These are phyloP conservation scores for Syngnathus scovelli DNA, from an alignment of 2,113 vertebrate genomes.

Conservation along the genomic window DNA sequence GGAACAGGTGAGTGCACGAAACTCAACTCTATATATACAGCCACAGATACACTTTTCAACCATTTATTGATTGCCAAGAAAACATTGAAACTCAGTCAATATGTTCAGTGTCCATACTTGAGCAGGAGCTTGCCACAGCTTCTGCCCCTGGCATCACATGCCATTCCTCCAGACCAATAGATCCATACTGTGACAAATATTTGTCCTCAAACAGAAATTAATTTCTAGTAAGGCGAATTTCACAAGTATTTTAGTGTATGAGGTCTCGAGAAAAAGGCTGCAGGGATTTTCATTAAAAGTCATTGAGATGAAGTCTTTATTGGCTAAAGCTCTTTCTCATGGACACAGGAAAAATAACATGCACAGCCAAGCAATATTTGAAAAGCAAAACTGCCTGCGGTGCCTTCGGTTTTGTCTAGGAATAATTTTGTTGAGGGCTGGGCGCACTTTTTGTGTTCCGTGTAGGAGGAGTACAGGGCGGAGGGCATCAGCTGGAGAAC, in stretches of 20 bases:
- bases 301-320: conserved; percentile 54
- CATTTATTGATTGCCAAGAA: too few species aligned
- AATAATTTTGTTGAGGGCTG: background rate
- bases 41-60: too few species aligned
- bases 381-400: background rate
- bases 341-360: conserved; percentile 40
- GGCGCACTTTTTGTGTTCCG: conserved; percentile 10
- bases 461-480: conserved; percentile 88
- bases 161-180: too few species aligned
- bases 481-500: conserved; percentile 97
- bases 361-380: conserved; percentile 9
- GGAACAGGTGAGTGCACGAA: conserved; percentile 78
- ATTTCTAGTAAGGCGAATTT: background rate
- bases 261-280: conserved; percentile 21
- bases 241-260: background rate
- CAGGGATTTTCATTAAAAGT: conserved; percentile 53
- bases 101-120: too few species aligned
- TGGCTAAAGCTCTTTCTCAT: conserved; percentile 55
- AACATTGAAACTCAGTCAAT: too few species aligned
- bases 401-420: background rate
- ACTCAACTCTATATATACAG: too few species aligned
- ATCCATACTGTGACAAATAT: background rate
- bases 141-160: too few species aligned
- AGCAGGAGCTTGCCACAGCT: too few species aligned
- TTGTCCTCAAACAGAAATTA: background rate